Base-by-base conservation (phyloP, 1,140 invertebrate genomes). In the Brachystomella parvula region DNA sequence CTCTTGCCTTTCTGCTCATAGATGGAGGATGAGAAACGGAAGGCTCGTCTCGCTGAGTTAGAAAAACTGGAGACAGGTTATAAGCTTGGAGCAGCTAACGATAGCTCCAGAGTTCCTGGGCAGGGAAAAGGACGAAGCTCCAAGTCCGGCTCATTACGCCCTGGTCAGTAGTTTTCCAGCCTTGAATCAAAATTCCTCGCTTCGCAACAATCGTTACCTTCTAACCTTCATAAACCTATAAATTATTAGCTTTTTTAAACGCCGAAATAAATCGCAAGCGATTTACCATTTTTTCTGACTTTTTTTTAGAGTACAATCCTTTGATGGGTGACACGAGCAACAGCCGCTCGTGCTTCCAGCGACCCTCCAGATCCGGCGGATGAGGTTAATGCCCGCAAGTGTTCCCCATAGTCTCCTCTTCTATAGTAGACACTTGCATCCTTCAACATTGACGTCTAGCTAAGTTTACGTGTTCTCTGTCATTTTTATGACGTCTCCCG, bases 301-400 rank as follows among this genome's bases (percentile, higher is more conserved):
- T 24, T 53, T 24, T 59, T 59, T 31, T 29, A 59, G 57, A 59
- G 30, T 59, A 59, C 30, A 59, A 59, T 59, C 57, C 57, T 9
- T 59, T 59, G 57, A 59, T 59, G 57, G 57, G 57, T 3, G 57
- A 59, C 24, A 29, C 57, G 6, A 3, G 15, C 15, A 24, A 21
- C 15, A 12, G 57, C 30, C 24, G 57, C 9, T 12, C 30, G 3
- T 59, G 24, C 24, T 29, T 29, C 57, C 57, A 29, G 12, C 3
- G 30, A 31, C 24, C 57, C 12, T 21, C 24, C 3, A 21, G 57
- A 29, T 59, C 57, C 21, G 57, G 57, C 3, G 57, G 57, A 59
- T 59, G 57, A 59, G 57, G 57, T 59, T 59, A 59, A 59, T 31
- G 26, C 30, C 57, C 15, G 57, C 57, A 59, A 59, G 57, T 53